Conservation (phyloP, 2,797 vertebrate species). For the Tokudaia muenninki region DNA sequence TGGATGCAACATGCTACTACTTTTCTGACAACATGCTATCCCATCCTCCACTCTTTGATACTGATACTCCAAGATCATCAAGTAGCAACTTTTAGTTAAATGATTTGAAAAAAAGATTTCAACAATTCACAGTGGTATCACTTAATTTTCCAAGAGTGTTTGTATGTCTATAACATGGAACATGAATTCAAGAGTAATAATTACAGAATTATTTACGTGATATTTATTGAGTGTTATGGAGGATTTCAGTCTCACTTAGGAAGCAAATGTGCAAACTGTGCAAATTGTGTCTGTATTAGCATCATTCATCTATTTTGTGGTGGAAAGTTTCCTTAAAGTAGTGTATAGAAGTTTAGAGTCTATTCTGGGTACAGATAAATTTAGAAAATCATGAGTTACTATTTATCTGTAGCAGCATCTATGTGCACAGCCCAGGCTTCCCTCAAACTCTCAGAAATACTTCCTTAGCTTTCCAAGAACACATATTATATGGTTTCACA, state of each 20-base stretch:
- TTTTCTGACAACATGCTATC: background rate
- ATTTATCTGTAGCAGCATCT: background rate
- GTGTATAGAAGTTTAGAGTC: background rate
- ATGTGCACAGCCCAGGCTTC: no score
- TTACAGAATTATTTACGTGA: background rate
- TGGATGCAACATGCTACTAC: background rate
- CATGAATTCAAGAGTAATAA: background rate
- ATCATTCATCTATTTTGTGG: background rate
- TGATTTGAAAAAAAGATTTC: background rate
- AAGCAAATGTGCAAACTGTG: background rate
- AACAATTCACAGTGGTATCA: background rate
- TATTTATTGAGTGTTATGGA: background rate
- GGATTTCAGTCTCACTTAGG: background rate
- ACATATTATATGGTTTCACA: background rate
- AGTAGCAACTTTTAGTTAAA: background rate
- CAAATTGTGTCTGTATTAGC: background rate
- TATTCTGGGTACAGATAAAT: background rate
- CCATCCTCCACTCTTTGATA: background rate
- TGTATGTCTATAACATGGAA: background rate
- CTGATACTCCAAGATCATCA: background rate
- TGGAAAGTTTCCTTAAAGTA: background rate
- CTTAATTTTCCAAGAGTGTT: background rate
- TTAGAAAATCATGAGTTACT: background rate
- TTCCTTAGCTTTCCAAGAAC: background rate
- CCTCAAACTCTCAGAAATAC: background rate